phyloP scores from a whole-genome alignment of 2,113 vertebrate species.

The Rhodinocichla rosea region DNA sequence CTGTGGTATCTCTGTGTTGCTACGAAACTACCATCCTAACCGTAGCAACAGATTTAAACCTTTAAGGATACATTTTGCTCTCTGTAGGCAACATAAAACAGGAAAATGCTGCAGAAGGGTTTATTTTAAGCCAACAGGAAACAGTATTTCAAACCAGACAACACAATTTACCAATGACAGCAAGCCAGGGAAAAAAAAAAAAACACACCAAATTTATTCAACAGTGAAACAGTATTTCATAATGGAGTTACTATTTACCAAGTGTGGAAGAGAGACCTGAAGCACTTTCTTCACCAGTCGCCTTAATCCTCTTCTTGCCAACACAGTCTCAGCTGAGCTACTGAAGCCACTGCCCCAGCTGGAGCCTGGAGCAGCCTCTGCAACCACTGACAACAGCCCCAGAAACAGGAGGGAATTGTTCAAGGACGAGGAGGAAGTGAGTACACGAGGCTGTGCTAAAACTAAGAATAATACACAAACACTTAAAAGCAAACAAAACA shows the following conservation, averaged over 20 bases:
- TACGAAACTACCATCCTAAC: background rate
- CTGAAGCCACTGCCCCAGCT: accelerated
- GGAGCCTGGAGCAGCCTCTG: background rate
- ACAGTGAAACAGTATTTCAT: background rate
- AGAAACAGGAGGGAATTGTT: background rate
- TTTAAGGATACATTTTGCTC: background rate
- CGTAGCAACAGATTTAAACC: background rate
- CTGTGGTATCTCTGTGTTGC: background rate
- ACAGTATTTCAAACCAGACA: background rate
- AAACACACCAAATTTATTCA: background rate
- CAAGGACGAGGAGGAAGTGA: background rate
- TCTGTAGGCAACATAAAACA: background rate
- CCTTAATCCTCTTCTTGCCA: background rate
- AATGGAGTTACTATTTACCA: background rate
- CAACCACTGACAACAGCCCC: background rate
- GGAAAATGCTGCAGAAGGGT: background rate
- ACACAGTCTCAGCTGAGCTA: background rate
- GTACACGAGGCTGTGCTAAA: background rate
- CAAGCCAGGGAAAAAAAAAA: background rate
- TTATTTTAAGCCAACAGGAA: background rate
- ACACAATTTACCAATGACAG: background rate
- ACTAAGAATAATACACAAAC: background rate
- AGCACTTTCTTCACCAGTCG: background rate
- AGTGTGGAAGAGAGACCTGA: background rate
- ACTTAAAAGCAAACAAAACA: background rate